Conservation (phyloP, 1,140 invertebrate species). For the Drosophila orosa region DNA sequence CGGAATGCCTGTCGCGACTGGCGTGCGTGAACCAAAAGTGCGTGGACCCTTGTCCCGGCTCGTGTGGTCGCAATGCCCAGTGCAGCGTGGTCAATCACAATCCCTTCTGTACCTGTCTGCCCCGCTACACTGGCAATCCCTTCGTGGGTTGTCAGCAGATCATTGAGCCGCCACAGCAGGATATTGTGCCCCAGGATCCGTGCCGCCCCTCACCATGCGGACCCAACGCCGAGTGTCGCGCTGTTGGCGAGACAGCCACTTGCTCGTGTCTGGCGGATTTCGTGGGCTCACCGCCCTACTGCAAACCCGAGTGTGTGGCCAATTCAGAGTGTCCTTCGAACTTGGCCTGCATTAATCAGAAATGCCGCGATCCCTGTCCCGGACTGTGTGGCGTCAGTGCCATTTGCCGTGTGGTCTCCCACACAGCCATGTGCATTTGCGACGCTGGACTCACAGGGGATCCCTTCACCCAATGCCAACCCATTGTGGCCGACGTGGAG, state of each 20-base stretch:
- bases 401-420: constrained; percentile 89
- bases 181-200: constrained; percentile 87
- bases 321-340: constrained; percentile 89
- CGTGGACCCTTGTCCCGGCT: constrained; percentile 88
- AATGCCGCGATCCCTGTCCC: constrained; percentile 89
- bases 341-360: constrained; percentile 89
- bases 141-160: constrained; percentile 86
- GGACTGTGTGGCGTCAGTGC: constrained; percentile 89
- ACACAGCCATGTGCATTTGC: constrained; percentile 90
- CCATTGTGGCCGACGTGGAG: constrained; percentile 82
- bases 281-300: constrained; percentile 90
- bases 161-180: constrained; percentile 90
- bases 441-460: constrained; percentile 88
- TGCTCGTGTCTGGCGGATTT: constrained; percentile 89
- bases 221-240: constrained; percentile 89
- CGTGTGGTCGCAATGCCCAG: constrained; percentile 89
- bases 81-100: constrained; percentile 90
- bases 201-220: constrained; percentile 91
- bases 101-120: constrained; percentile 90
- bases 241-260: constrained; percentile 86
- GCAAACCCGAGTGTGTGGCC: constrained; percentile 89
- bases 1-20: constrained; percentile 87
- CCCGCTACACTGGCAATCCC: constrained; percentile 91
- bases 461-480: constrained; percentile 88
- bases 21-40: constrained; percentile 90